Percentiles rank a stretch among this genome's conserved stretches.
Conservation (phyloP, 2,113 vertebrate species). For the Platichthys flesus region DNA sequence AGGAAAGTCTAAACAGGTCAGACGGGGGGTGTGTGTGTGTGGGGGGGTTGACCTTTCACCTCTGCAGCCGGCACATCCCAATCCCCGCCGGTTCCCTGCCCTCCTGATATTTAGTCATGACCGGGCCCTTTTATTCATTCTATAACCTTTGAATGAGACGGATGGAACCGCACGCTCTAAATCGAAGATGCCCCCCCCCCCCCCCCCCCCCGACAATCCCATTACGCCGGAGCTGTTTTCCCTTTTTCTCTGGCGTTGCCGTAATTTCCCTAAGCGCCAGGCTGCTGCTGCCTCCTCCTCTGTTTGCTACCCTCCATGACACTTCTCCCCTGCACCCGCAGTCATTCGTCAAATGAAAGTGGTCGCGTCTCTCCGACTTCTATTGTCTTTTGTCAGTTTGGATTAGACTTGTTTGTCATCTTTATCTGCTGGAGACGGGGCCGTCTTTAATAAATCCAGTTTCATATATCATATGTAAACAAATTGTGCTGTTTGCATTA, state of each 20-base stretch:
- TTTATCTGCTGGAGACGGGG: constrained; percentile 32
- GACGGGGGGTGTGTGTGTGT: not conserved
- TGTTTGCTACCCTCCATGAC: constrained; percentile 45
- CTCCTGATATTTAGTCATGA: constrained; percentile 21
- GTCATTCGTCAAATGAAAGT: constrained; percentile 39
- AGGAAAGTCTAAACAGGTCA: not conserved
- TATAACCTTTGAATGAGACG: constrained; percentile 40
- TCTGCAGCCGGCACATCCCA: not conserved
- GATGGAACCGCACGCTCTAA: constrained; percentile 46
- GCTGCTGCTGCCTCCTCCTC: constrained; percentile 3
- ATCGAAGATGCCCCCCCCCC: constrained; percentile 38
- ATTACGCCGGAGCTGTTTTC: constrained; percentile 44
- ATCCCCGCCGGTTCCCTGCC: constrained; percentile 10
- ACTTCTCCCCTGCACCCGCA: constrained; percentile 15
- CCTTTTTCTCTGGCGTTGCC: constrained; percentile 11
- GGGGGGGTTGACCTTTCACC: not conserved
- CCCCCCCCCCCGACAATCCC: constrained; percentile 37
- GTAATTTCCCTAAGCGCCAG: constrained; percentile 46
- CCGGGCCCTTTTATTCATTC: constrained; percentile 38
- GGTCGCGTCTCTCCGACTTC: constrained; percentile 29
- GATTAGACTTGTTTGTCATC: constrained; percentile 48
- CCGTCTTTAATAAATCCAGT: constrained; percentile 33
- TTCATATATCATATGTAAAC: constrained; percentile 21
- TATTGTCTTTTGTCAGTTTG: constrained; percentile 45
- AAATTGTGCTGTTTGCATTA: constrained; percentile 2